These are phyloP conservation scores for Drosophila borborema DNA, from an alignment of 2,888 invertebrate genomes.

Conservation along the genomic window DNA sequence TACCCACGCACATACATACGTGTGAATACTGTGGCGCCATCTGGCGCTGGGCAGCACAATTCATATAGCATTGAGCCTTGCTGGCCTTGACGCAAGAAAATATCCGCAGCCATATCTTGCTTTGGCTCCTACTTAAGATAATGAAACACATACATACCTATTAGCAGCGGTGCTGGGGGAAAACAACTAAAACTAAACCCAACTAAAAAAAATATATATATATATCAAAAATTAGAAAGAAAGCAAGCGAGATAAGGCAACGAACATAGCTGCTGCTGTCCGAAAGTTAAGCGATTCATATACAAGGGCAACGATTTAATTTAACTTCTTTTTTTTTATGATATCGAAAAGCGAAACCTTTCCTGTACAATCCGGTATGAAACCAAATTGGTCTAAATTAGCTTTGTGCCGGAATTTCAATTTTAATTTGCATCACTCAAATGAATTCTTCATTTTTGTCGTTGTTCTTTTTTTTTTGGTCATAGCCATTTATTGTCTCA, in stretches of 20 bases:
- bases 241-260: slow-evolving; percentile 23
- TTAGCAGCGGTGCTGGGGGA: background rate
- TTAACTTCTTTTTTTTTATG: slow-evolving; percentile 1
- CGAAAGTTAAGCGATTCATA: slow-evolving; percentile 2
- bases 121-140: slow-evolving; percentile 44
- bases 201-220: slow-evolving; percentile 13
- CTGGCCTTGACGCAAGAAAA: slow-evolving; percentile 29
- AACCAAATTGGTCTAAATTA: slow-evolving; percentile 39
- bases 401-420: slow-evolving; percentile 27
- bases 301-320: slow-evolving; percentile 22
- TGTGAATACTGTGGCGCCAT: slow-evolving; percentile 47
- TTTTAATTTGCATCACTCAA: slow-evolving; percentile 28
- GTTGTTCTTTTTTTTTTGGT: slow-evolving; percentile 5
- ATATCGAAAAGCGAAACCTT: slow-evolving; percentile 16
- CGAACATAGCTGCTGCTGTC: background rate
- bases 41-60: slow-evolving; percentile 34
- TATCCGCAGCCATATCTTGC: slow-evolving; percentile 37
- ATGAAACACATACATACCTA: slow-evolving; percentile 22
- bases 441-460: slow-evolving; percentile 6
- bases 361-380: slow-evolving; percentile 49
- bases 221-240: background rate
- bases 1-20: background rate
- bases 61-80: slow-evolving; percentile 45
- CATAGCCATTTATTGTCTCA: slow-evolving; percentile 24
- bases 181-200: slow-evolving; percentile 24